Evolutionary conservation across 92 coral and sea anemone species (phyloP), one percentile per base, ranked within the genome.

Genomic region (Parazoanthus swiftii): DNA sequence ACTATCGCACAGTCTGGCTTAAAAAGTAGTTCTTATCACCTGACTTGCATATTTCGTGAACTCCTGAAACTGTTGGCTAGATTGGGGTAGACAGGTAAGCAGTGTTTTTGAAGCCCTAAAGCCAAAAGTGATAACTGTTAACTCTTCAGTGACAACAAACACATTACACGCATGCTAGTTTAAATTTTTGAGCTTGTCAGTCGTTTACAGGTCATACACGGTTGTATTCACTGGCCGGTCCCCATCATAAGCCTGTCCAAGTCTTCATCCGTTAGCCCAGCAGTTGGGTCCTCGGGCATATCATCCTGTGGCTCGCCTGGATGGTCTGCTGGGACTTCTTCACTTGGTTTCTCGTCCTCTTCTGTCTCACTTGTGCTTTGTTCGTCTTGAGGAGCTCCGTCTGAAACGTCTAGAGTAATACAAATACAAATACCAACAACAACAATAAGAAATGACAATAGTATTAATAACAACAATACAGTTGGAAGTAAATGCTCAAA

Each of bases 241-340:
- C 58, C 87, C 87, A 71, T 84, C 87, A 84, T 71, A 4, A 84
- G 58, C 77, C 77, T 71, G 8, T 84, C 87, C 1, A 84, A 6
- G 43, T 84, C 87, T 70, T 84, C 87, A 46, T 46, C 65, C 50
- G 87, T 84, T 46, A 84, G 74, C 54, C 87, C 87, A 18, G 42
- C 87, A 6, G 56, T 66, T 5, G 87, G 87, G 33, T 84, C 87
- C 33, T 70, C 25, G 21, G 87, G 78, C 8, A 43, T 2, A 71
- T 71, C 87, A 3, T 33, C 79, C 51, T 44, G 79, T 72, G 56
- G 76, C 6, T 67, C 56, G 14, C 26, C 76, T 33, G 65, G 86
- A 33, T 81, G 38, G 37, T 59, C 75, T 38, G 39, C 68, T 39
- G 85, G 74, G 43, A 25, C 13, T 35, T 81, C 74, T 33, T 79